Evolutionary conservation across 2,797 vertebrate species (phyloP), one percentile per base, ranked within the genome.

Genomic region (Psittacula echo): DNA sequence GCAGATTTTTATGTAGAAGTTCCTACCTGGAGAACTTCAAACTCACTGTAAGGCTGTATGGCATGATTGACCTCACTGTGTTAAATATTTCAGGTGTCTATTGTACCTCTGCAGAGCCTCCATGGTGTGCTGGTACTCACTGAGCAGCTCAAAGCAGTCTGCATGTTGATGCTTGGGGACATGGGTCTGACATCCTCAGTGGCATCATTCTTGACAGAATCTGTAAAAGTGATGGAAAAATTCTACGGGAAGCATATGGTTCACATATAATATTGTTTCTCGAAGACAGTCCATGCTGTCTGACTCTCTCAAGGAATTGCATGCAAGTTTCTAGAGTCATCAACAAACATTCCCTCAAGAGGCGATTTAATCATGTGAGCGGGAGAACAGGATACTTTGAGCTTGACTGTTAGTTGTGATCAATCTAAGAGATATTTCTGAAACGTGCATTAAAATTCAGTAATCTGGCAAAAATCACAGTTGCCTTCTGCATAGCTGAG

Each of bases 151-250:
- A 2, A 16, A n/a, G 66, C 0, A 0, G 24, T 21, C 32, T 32
- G 37, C 9, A 1, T 5, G 24, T 18, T 0, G 3, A 5, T 29
- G 5, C 1, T 2, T 7, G 19, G 61, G 47, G 39, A 64, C 6
- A 0, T 0, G 11, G 37, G 54, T n/a, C 23, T 65, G 68, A 13
- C 7, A 1, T 37, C 27, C 73, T 44, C 9, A 3, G 27, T 2
- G 23, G 10, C 1, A 2, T 5, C 6, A 5, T 5, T 48, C 56
- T 27, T 32, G 37, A 14, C 13, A 47, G 12, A 5, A 6, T 24
- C 56, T 34, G 12, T 44, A 11, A 44, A 65, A 74, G 14, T 48
- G 14, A 9, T 9, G 22, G 7, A 37, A 34, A 51, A 68, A 13
- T 23, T 15, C 21, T 26, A 23, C 9, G 3, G 74, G 41, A 48